A percentile compares a stretch with the other conserved stretches of the same genome.
Evolutionary conservation across 1,140 invertebrate species (phyloP).

Genomic region (Gonatopus flavifemur): DNA sequence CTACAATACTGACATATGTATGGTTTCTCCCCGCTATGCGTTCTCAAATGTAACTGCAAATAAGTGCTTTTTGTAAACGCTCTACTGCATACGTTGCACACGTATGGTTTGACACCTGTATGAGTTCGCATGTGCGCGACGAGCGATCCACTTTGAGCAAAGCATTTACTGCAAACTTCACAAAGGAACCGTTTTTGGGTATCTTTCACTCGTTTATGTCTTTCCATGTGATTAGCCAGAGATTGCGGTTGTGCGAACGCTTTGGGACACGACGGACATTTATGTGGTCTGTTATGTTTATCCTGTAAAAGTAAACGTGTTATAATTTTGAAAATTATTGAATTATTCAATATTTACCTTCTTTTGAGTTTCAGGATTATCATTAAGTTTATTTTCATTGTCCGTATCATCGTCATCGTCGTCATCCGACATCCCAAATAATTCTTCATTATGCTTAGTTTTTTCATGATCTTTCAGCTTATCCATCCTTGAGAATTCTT

Average conservation of each 20-base stretch:
- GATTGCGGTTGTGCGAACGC: conserved; percentile 46
- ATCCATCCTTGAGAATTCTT: conserved; percentile 47
- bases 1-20: conserved; percentile 75
- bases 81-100: conserved; percentile 53
- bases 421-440: conserved; percentile 33
- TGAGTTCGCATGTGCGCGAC: conserved; percentile 52
- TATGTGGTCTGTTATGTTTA: conserved; percentile 40
- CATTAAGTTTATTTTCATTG: conserved; percentile 33
- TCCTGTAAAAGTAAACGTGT: conserved; percentile 34
- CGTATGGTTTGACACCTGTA: conserved; percentile 49
- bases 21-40: conserved; percentile 51
- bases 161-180: conserved; percentile 51
- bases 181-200: conserved; percentile 50
- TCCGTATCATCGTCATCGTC: conserved; percentile 34
- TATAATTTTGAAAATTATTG: background rate
- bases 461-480: conserved; percentile 50
- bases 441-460: conserved; percentile 43
- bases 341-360: conserved; percentile 31
- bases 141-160: conserved; percentile 48
- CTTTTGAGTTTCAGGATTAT: conserved; percentile 23
- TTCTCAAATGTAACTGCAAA: conserved; percentile 48
- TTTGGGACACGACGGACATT: conserved; percentile 47
- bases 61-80: conserved; percentile 57
- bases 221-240: conserved; percentile 45
- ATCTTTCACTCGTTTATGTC: conserved; percentile 45